A percentile compares a stretch with the other conserved stretches of the same genome.
Conservation (phyloP, 2,888 invertebrate species). For the Napeogenes inachia region DNA sequence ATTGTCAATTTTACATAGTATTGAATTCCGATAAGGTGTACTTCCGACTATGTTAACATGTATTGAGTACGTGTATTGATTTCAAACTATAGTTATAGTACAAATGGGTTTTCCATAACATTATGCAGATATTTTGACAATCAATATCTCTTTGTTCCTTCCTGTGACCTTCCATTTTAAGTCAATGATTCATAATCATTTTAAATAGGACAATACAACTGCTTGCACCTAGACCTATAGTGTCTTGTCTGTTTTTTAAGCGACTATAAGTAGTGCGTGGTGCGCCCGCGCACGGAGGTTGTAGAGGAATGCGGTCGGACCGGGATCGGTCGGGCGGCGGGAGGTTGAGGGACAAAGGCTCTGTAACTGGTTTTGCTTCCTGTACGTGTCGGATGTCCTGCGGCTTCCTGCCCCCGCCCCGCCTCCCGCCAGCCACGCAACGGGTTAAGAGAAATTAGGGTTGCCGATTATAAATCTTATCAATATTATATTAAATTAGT, state of each 20-base stretch:
- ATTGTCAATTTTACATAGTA: constrained; percentile 24
- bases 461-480: constrained; percentile 31
- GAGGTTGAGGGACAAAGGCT: constrained; percentile 72
- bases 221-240: too few species aligned
- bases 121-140: constrained; percentile 25
- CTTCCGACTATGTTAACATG: constrained; percentile 33
- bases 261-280: constrained; percentile 37
- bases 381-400: constrained; percentile 79
- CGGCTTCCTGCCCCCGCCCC: constrained; percentile 73
- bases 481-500: background rate
- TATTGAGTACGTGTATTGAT: constrained; percentile 28
- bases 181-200: too few species aligned
- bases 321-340: constrained; percentile 44
- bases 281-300: constrained; percentile 65
- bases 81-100: constrained; percentile 24
- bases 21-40: constrained; percentile 30
- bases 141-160: constrained; percentile 12
- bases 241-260: constrained; percentile 22
- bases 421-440: constrained; percentile 44
- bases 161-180: too few species aligned
- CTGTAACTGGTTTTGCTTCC: constrained; percentile 75
- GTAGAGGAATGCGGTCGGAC: constrained; percentile 68
- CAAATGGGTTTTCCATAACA: constrained; percentile 17
- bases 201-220: too few species aligned
- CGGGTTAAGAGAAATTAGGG: constrained; percentile 53